Evolutionary conservation across 2,113 vertebrate species (phyloP).

Genomic region (Alethe diademata): DNA sequence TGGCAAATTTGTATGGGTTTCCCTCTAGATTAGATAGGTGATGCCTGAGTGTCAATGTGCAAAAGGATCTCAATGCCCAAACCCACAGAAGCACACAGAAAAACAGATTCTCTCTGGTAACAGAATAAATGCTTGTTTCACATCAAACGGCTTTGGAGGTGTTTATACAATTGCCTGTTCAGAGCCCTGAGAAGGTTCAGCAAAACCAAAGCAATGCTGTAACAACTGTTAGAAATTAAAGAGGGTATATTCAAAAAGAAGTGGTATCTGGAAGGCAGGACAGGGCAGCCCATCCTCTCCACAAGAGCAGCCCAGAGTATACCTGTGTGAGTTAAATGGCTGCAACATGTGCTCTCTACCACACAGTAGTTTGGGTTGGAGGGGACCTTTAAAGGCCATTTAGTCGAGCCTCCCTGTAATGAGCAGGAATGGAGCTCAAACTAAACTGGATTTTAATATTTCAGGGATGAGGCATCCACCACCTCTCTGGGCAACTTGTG

Average conservation of each 20-base stretch:
- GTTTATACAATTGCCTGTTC: neutral
- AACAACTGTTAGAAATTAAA: neutral
- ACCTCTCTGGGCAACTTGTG: neutral
- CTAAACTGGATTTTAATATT: neutral
- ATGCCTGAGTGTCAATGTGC: neutral
- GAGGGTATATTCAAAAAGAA: neutral
- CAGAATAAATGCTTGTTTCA: neutral
- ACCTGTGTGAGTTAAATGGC: rapidly evolving
- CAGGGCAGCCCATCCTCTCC: neutral
- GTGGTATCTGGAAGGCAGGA: neutral
- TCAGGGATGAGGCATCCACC: neutral
- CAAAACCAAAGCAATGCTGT: neutral
- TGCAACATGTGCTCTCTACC: rapidly evolving
- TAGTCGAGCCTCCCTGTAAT: neutral
- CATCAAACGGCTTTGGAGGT: neutral
- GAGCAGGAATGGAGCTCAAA: neutral
- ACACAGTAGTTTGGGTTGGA: neutral
- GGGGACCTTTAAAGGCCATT: neutral
- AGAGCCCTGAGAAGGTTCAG: neutral
- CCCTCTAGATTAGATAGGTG: neutral
- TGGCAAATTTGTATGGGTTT: neutral
- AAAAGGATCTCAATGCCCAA: neutral
- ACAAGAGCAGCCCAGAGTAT: neutral
- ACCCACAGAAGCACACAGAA: neutral
- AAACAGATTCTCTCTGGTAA: neutral